Evolutionary conservation across 2,797 vertebrate genomes (phyloP), one percentile per base, ranked within the genome.

Genomic region (Thalassophryne amazonica): DNA sequence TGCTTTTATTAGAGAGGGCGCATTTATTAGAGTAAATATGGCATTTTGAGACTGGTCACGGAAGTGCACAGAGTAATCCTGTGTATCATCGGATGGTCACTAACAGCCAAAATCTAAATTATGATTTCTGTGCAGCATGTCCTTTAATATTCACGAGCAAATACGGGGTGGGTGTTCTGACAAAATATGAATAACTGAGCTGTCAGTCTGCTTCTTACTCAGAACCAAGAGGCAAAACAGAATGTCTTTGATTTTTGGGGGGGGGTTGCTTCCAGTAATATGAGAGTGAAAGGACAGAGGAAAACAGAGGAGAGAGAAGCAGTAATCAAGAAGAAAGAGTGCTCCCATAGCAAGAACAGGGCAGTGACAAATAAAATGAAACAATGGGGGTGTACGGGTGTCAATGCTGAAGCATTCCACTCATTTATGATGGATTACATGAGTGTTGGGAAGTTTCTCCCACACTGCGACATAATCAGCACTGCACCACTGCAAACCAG

Each of bases 201-300:
- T 2, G 31, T 38, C 14, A 10, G 30, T 45, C 8, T 24, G 36
- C 23, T 6, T 21, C 9, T 35, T 33, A 60, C 53, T 71, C 46
- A 68, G 37, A 30, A 35, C 53, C 5, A n/a, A 46, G 18, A 25
- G 27, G 5, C 1, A 1, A 17, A 24, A 33, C 32, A 48, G 15
- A 32, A 11, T n/a, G 22, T 13, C 6, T 19, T 33, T 32, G 14
- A 28, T 10, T 2, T 10, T 2, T 2, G 4, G 3, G 3, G 8
- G 3, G 16, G 21, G 20, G 14, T 7, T n/a, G n/a, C 72, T 65
- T 69, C 73, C 22, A 11, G 38, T 24, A 49, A 4, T 24, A 49
- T 4, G 5, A 54, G 12, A 25, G 27, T 32, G 36, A 61, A 24
- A 47, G 18, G 7, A 47, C 29, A 5, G 16, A 18, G 17, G 38